These are phyloP conservation scores for Drosophila lini DNA, from an alignment of 1,140 invertebrate species.

Conservation along the genomic window DNA sequence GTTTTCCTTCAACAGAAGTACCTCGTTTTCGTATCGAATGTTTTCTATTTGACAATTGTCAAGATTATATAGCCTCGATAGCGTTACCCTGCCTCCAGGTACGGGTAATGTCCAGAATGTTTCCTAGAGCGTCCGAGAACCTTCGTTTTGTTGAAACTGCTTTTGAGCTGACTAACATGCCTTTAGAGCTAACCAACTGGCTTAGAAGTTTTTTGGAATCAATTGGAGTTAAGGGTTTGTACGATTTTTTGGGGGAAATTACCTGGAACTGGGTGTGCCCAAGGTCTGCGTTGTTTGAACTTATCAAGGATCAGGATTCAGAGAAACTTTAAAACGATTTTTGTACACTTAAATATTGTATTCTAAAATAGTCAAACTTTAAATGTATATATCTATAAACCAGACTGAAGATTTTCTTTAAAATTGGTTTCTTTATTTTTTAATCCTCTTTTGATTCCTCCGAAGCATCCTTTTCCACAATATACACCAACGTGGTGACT, in stretches of 20 bases:
- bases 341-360: too few relatives aligned
- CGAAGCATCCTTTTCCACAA: slow-evolving; percentile 12
- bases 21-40: background rate
- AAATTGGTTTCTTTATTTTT: background rate
- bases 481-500: slow-evolving; percentile 13
- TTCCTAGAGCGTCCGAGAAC: background rate
- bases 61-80: background rate
- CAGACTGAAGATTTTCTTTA: too few relatives aligned
- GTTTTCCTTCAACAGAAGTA: background rate
- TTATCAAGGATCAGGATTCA: background rate
- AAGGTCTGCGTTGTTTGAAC: background rate
- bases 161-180: slow-evolving; percentile 3
- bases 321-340: too few relatives aligned
- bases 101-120: background rate
- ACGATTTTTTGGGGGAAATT: background rate
- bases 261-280: background rate
- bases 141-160: background rate
- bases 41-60: background rate
- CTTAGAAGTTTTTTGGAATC: background rate
- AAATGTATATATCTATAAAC: too few relatives aligned
- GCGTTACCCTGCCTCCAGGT: background rate
- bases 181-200: background rate
- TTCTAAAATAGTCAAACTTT: too few relatives aligned
- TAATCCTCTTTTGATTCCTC: background rate
- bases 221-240: background rate